Evolutionary conservation across 1,140 invertebrate genomes (phyloP).

Genomic region (Dermatophagoides farinae): DNA sequence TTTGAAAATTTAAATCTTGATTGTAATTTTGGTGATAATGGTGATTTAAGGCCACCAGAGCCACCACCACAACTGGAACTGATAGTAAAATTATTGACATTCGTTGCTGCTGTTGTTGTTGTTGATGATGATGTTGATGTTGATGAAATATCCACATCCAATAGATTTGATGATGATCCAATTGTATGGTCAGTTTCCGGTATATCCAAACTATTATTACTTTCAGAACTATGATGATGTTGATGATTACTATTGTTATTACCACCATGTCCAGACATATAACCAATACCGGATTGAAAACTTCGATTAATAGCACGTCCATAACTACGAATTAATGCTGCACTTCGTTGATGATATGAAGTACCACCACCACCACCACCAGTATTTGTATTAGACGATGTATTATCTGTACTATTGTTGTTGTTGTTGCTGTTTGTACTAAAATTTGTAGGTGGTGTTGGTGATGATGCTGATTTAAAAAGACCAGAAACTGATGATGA

Average conservation of each 20-base stretch:
- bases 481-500: conserved; percentile 1
- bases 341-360: background rate
- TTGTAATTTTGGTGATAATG: background rate
- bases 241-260: background rate
- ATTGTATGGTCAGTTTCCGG: background rate
- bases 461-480: conserved; percentile 5
- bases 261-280: background rate
- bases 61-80: background rate
- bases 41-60: background rate
- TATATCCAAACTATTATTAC: too few species aligned
- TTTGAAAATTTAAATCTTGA: conserved; percentile 3
- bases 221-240: too few species aligned
- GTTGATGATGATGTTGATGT: background rate
- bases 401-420: too few species aligned
- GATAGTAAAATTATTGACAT: background rate
- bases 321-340: background rate
- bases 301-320: conserved; percentile 1
- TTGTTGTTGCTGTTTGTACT: background rate
- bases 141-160: too few species aligned
- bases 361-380: background rate
- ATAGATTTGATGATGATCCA: background rate
- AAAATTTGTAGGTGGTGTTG: background rate
- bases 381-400: background rate
- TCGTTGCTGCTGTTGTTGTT: background rate
- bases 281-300: background rate